Conservation (phyloP, 1,140 invertebrate genomes). For the Diploscapter pachys region DNA sequence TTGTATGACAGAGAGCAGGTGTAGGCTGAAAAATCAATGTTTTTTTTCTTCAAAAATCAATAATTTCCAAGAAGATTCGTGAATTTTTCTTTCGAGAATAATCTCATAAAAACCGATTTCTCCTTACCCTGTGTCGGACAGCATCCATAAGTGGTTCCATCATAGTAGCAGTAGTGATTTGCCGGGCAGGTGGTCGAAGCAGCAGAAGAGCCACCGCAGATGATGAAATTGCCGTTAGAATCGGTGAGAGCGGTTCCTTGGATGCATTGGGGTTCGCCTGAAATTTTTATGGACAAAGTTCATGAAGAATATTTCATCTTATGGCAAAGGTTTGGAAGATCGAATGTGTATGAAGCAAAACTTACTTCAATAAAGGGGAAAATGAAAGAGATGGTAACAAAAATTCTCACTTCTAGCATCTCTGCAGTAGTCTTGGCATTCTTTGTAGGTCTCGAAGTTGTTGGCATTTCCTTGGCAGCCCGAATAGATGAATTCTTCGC, state of each 20-base stretch:
- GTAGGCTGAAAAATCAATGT: constrained; percentile 46
- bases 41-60: background rate
- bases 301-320: no score
- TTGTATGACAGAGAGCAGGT: constrained; percentile 57
- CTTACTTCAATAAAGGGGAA: constrained; percentile 17
- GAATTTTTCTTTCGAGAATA: no score
- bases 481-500: constrained; percentile 59
- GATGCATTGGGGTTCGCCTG: constrained; percentile 48
- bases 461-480: constrained; percentile 52
- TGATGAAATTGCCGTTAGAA: constrained; percentile 58
- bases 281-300: background rate
- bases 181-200: constrained; percentile 57
- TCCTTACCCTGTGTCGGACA: constrained; percentile 54
- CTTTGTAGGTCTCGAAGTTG: constrained; percentile 55
- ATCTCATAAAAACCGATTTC: no score
- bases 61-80: background rate
- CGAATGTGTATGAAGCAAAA: background rate
- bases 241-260: constrained; percentile 57
- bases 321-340: no score
- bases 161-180: constrained; percentile 59
- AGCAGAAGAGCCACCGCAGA: constrained; percentile 52
- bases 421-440: constrained; percentile 57
- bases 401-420: constrained; percentile 47
- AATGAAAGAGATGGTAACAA: constrained; percentile 12
- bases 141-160: constrained; percentile 57